These are phyloP conservation scores for Mercenaria mercenaria DNA, from an alignment of 1,140 invertebrate genomes.

Conservation along the genomic window DNA sequence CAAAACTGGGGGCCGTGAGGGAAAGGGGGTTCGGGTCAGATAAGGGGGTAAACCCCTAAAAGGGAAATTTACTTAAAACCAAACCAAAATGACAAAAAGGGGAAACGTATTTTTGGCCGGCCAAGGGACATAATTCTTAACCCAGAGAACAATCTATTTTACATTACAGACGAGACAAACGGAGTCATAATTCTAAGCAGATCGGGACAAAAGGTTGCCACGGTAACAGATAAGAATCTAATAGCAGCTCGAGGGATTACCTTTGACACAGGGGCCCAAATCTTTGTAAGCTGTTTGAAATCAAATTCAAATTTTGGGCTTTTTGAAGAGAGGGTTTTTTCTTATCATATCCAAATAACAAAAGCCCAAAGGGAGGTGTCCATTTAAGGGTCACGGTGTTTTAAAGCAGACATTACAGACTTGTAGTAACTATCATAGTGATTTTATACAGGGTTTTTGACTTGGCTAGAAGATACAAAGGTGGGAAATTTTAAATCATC, in stretches of 20 bases:
- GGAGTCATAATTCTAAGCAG: background rate
- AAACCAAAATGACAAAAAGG: background rate
- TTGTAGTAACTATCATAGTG: background rate
- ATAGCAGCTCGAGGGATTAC: background rate
- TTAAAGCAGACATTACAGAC: background rate
- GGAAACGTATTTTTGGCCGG: background rate
- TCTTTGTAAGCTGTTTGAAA: background rate
- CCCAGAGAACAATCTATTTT: background rate
- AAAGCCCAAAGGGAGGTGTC: background rate
- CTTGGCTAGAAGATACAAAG: background rate
- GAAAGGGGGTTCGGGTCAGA: background rate
- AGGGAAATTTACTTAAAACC: background rate
- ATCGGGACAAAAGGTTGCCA: background rate
- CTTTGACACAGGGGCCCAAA: background rate
- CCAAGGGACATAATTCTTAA: background rate
- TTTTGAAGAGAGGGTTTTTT: background rate
- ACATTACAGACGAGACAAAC: background rate
- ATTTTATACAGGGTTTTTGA: background rate
- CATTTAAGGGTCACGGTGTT: background rate
- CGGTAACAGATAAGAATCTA: background rate
- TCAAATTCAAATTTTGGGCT: background rate
- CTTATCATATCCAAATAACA: background rate
- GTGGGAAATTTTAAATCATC: too few relatives aligned
- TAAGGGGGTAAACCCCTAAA: background rate
- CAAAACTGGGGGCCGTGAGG: background rate